Conservation (phyloP, 1,140 invertebrate species). For the Pseudomyrmex sp. region DNA sequence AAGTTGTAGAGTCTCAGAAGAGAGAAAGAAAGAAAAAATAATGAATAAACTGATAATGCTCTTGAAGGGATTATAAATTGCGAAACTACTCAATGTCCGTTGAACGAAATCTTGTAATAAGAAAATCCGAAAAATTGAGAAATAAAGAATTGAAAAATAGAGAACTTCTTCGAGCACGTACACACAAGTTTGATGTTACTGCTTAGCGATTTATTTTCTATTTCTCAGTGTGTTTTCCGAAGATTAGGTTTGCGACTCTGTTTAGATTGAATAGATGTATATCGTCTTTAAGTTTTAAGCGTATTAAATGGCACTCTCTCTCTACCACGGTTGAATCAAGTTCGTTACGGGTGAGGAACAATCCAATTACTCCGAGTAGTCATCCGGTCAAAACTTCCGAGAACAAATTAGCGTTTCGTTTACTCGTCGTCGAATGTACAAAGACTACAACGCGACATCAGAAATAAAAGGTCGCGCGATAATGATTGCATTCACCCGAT, state of each 20-base stretch:
- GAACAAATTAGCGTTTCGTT: constrained; percentile 67
- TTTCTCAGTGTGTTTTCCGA: not conserved
- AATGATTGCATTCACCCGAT: constrained; percentile 2
- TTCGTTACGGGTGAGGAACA: constrained; percentile 47
- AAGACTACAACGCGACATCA: not conserved
- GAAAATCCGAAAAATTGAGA: not conserved
- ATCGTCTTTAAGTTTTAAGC: constrained; percentile 38
- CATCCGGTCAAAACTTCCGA: constrained; percentile 70
- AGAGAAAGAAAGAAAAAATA: too few relatives aligned
- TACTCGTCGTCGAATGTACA: constrained; percentile 23
- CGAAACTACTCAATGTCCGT: not conserved
- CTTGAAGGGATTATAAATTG: too few relatives aligned
- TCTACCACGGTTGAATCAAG: constrained; percentile 45
- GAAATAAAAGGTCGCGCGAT: constrained; percentile 5
- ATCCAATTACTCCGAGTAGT: constrained; percentile 66
- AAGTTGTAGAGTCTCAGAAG: not conserved
- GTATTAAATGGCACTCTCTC: constrained; percentile 21
- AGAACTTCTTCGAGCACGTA: not conserved
- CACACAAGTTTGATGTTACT: not conserved
- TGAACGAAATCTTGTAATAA: not conserved
- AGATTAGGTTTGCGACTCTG: not conserved
- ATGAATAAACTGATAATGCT: not conserved
- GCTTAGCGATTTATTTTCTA: not conserved
- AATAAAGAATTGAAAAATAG: not conserved
- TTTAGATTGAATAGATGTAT: constrained; percentile 2